phyloP scores from a whole-genome alignment of 2,113 vertebrate genomes.

The Phrynosoma blainvillii region DNA sequence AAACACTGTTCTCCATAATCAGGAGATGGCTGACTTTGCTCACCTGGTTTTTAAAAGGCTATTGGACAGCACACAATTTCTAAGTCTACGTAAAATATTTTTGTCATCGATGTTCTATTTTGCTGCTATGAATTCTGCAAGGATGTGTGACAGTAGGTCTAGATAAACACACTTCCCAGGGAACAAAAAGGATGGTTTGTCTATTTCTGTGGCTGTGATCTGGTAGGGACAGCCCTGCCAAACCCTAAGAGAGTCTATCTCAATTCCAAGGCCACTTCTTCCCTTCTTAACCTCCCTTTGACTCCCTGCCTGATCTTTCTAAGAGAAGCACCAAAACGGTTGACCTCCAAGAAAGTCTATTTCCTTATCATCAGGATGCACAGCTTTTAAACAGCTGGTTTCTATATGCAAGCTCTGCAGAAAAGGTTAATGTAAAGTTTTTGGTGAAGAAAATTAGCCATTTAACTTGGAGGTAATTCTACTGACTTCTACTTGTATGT shows the following conservation, averaged over 20 bases:
- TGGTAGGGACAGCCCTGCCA: background rate
- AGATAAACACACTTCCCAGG: background rate
- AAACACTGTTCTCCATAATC: background rate
- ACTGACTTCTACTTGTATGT: background rate
- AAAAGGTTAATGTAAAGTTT: background rate
- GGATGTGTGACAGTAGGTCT: background rate
- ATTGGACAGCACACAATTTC: conserved; percentile 4
- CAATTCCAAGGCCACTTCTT: background rate
- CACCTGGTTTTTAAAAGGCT: conserved; percentile 23
- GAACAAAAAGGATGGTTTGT: background rate
- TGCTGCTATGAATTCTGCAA: too few relatives aligned
- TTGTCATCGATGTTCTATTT: background rate
- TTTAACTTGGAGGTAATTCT: too few relatives aligned
- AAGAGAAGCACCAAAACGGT: background rate
- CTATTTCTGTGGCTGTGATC: too few relatives aligned
- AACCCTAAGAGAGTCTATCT: background rate
- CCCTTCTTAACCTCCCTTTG: background rate
- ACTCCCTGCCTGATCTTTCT: background rate
- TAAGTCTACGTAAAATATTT: background rate
- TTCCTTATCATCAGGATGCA: background rate
- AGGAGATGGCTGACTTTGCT: background rate
- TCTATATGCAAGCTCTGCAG: background rate
- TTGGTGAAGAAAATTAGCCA: background rate
- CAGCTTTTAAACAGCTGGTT: background rate
- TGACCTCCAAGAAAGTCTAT: background rate